Conservation (phyloP, 1,140 invertebrate species). For the Musca vetustissima region DNA sequence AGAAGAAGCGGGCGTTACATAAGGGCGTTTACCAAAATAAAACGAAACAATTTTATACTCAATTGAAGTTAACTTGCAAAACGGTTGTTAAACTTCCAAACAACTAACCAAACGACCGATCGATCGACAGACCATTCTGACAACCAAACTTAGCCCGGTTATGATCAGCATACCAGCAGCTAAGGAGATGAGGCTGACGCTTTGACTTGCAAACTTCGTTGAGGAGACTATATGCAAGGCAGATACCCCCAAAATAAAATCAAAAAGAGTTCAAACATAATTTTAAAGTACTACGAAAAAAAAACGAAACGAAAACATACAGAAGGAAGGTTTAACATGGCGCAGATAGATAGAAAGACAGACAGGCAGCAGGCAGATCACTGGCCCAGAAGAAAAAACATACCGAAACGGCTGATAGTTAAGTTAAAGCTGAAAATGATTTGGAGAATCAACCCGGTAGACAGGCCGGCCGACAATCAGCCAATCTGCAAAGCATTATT, state of each 20-base stretch:
- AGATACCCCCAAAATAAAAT: too few species aligned
- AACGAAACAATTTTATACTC: conserved; percentile 23
- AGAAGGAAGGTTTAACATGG: background rate
- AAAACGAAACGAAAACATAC: background rate
- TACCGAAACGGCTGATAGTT: too few species aligned
- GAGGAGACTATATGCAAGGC: background rate
- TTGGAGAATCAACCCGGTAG: conserved; percentile 31
- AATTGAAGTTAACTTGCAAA: conserved; percentile 10
- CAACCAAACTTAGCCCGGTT: too few species aligned
- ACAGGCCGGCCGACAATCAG: conserved; percentile 32
- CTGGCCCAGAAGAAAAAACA: too few species aligned
- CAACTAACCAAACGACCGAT: too few species aligned
- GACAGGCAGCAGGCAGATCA: conserved; percentile 7
- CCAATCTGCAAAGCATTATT: background rate
- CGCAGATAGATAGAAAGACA: too few species aligned
- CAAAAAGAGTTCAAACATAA: too few species aligned
- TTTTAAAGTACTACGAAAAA: too few species aligned
- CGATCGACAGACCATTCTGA: too few species aligned
- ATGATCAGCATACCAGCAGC: conserved; percentile 19
- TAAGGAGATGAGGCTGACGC: too few species aligned
- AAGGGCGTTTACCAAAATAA: conserved; percentile 34
- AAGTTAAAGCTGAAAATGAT: conserved; percentile 19
- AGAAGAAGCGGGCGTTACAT: conserved; percentile 37
- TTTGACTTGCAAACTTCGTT: too few species aligned
- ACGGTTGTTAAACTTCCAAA: too few species aligned